Evolutionary conservation across 2,797 vertebrate genomes (phyloP), one percentile per base, ranked within the genome.

Genomic region (Pempheris klunzingeri): DNA sequence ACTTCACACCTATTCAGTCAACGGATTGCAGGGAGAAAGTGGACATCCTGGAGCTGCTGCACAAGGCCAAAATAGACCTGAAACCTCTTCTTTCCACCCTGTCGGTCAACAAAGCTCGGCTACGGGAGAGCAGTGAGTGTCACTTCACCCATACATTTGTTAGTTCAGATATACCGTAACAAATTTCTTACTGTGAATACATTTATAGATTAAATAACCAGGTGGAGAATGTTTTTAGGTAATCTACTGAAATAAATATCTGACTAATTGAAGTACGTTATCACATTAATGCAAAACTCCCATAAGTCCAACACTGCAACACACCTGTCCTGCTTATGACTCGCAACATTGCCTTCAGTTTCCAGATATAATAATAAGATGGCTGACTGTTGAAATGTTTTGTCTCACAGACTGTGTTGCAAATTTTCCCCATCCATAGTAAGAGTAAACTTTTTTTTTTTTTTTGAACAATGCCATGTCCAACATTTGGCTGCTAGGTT

Each of bases 1-100:
- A 97, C 92, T 99, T 99, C 94, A 98, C 96, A 91, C 98, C 98
- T 72, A 99, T 99, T 93, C 95, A 96, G 75, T 95, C 96, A 83
- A 96, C 96, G 59, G 97, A 99, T 44, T 93, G 95, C 89, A 95
- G 92, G 71, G 97, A 97, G 84, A 99, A 99, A 90, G 98, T 99
- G 92, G 98, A 99, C 93, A 99, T 99, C 90, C 92, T 99, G 92
- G 98, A 98, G 90, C 96, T 99, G 87, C 95, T 99, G 82, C 97
- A 98, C 90, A 99, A 98, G 90, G 98, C 98, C 90, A 99, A 99
- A 95, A 95, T 99, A 89, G 98, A 99, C 90, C 94, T 99, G 91
- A 99, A 99, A 89, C 98, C 98, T 68, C 96, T 99, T 80, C 95
- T 99, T 74, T 99, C 98, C 83, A 99, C 96, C 80, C 94, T 99